Evolutionary conservation across 2,113 vertebrate genomes (phyloP).

Genomic region (Trematocara variabile): DNA sequence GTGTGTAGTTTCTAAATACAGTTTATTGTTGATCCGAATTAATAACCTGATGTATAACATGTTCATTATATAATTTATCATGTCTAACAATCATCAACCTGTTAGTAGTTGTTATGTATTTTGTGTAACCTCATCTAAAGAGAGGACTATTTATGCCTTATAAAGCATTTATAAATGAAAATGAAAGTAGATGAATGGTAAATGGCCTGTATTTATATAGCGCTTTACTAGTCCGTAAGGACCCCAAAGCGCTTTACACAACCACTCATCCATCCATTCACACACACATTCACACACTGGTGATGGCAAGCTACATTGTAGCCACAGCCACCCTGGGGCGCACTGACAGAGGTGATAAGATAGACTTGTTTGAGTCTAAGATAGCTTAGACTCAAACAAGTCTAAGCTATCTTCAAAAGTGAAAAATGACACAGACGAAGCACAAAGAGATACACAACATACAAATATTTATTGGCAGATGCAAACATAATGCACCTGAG

Average conservation of each 20-base stretch:
- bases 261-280: neutral
- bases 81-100: neutral
- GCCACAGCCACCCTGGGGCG: neutral
- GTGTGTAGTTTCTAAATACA: neutral
- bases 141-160: neutral
- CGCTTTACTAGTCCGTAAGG: neutral
- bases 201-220: neutral
- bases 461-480: neutral
- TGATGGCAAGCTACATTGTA: neutral
- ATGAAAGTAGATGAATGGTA: neutral
- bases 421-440: neutral
- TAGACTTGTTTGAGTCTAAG: neutral
- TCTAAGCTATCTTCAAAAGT: neutral
- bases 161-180: neutral
- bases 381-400: neutral
- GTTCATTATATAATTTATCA: neutral
- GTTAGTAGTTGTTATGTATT: neutral
- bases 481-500: neutral
- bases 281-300: neutral
- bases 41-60: neutral
- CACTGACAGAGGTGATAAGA: neutral
- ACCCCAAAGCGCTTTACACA: neutral
- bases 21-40: neutral
- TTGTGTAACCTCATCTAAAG: neutral
- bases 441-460: neutral